Conservation (phyloP, 2,113 vertebrate genomes). For the Cyanoderma ruficeps region DNA sequence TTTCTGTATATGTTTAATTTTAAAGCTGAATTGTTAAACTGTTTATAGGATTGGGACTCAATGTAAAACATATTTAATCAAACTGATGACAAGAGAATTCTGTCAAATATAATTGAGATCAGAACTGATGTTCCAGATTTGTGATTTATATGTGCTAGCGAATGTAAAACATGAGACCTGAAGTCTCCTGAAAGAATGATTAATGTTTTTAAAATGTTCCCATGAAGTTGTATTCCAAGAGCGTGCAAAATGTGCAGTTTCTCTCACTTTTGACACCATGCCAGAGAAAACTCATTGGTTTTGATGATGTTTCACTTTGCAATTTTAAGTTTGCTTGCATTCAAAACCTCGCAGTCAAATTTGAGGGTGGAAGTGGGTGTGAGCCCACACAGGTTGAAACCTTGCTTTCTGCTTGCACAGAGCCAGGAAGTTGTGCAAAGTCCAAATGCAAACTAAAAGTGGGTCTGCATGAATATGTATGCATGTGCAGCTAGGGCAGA, state of each 20-base stretch:
- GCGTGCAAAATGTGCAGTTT: slow-evolving; percentile 1
- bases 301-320: slow-evolving; percentile 32
- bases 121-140: not conserved
- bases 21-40: not conserved
- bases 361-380: slow-evolving; percentile 32
- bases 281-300: slow-evolving; percentile 44
- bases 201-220: slow-evolving; percentile 40
- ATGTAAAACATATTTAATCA: not conserved
- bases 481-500: not conserved
- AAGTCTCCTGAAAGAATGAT: slow-evolving; percentile 42
- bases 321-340: slow-evolving; percentile 31
- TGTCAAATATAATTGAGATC: slow-evolving; percentile 32
- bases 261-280: slow-evolving; percentile 26
- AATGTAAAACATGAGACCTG: slow-evolving; percentile 20
- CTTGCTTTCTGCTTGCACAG: not conserved
- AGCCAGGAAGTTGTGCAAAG: not conserved
- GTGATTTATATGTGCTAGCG: not conserved
- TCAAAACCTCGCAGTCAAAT: slow-evolving; percentile 43
- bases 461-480: not conserved
- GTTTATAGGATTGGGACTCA: not conserved
- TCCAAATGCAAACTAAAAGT: not conserved
- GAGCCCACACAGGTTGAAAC: slow-evolving; percentile 56
- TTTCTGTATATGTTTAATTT: not conserved
- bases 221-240: slow-evolving; percentile 20
- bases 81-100: slow-evolving; percentile 25